Conservation (phyloP, 2,888 invertebrate species). For the Andrena haemorrhoa region DNA sequence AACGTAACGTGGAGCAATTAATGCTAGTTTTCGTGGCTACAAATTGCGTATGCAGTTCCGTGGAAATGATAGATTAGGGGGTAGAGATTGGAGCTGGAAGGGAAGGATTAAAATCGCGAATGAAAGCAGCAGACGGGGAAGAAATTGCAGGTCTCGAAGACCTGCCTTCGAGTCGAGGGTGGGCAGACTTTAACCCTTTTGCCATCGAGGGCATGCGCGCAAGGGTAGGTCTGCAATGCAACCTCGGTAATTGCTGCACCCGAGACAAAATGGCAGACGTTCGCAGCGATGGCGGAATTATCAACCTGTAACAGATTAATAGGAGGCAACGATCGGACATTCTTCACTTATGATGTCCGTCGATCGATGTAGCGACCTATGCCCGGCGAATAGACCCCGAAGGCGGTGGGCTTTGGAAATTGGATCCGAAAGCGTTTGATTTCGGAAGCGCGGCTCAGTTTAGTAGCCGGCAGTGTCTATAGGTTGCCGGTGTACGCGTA, state of each 20-base stretch:
- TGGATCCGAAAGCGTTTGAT: constrained; percentile 6
- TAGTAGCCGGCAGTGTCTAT: constrained; percentile 11
- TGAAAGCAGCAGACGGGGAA: constrained; percentile 19
- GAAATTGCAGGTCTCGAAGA: constrained; percentile 57
- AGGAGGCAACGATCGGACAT: neutral
- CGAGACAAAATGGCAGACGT: constrained; percentile 77
- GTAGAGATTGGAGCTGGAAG: neutral
- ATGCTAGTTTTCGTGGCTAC: neutral
- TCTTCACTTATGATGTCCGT: too few relatives aligned
- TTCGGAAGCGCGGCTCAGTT: constrained; percentile 6
- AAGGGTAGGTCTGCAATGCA: constrained; percentile 69
- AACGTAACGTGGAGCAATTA: neutral
- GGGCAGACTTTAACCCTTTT: constrained; percentile 76
- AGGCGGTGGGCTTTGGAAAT: neutral
- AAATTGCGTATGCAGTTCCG: neutral
- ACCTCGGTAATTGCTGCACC: constrained; percentile 77
- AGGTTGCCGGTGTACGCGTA: constrained; percentile 32
- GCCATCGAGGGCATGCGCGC: constrained; percentile 77
- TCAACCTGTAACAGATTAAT: neutral
- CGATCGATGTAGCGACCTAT: neutral
- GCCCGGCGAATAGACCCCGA: too few relatives aligned
- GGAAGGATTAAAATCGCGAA: neutral
- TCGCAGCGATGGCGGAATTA: constrained; percentile 65
- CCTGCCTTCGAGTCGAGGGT: constrained; percentile 67
- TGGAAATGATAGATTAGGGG: neutral